phyloP scores from a whole-genome alignment of 2,888 invertebrate species.

The Melieria picta region DNA sequence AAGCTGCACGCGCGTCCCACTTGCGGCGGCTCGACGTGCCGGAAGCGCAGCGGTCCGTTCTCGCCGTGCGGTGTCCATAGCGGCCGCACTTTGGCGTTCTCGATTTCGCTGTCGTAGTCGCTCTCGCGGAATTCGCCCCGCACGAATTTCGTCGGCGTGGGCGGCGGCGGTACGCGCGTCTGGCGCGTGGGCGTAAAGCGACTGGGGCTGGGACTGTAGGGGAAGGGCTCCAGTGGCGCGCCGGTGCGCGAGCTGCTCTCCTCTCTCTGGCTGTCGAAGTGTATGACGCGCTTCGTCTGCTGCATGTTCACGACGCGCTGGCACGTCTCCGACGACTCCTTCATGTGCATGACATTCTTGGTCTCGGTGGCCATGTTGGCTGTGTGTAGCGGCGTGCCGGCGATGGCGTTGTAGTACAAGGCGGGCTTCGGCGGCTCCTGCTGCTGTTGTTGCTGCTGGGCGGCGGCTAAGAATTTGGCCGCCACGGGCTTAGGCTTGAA shows the following conservation, averaged over 20 bases:
- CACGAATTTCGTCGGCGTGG: constrained; percentile 74
- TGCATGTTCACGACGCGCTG: constrained; percentile 75
- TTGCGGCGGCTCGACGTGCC: constrained; percentile 72
- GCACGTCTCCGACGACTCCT: constrained; percentile 75
- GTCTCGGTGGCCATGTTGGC: constrained; percentile 74
- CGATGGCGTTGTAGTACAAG: constrained; percentile 70
- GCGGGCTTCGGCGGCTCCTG: constrained; percentile 63
- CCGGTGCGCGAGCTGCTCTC: constrained; percentile 41
- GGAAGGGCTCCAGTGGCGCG: constrained; percentile 58
- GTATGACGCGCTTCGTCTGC: constrained; percentile 76
- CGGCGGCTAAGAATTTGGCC: constrained; percentile 64
- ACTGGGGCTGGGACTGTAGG: constrained; percentile 66
- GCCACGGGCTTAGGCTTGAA: constrained; percentile 69
- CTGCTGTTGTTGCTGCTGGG: constrained; percentile 58
- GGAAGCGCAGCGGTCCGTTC: constrained; percentile 70
- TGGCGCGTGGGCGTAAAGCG: constrained; percentile 58
- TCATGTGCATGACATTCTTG: constrained; percentile 76
- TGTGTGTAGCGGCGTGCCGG: constrained; percentile 70
- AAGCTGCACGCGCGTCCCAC: constrained; percentile 68
- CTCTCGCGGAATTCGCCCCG: constrained; percentile 75
- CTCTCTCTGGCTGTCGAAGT: constrained; percentile 70
- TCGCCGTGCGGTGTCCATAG: constrained; percentile 75
- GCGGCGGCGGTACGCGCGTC: constrained; percentile 66
- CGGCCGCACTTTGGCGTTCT: constrained; percentile 70
- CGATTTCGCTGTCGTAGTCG: constrained; percentile 77